Percentiles rank a stretch among this genome's conserved stretches.
Evolutionary conservation across 1,140 invertebrate genomes (phyloP).

Genomic region (Drosophila lini): DNA sequence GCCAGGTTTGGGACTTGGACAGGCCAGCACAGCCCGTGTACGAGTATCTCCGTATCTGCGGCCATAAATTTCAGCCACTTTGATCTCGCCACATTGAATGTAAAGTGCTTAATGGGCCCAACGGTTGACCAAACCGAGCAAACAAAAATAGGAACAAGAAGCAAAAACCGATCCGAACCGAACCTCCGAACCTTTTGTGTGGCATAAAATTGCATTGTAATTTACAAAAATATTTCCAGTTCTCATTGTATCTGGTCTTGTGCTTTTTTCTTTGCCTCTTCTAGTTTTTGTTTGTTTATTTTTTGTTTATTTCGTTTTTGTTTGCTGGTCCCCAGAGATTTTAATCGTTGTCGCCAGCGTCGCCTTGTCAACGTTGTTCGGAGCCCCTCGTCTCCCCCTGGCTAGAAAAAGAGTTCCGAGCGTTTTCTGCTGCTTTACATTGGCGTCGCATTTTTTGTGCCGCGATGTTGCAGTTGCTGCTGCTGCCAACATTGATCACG

Average conservation of each 20-base stretch:
- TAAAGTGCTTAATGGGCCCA: conserved; percentile 79
- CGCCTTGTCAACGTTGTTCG: conserved; percentile 69
- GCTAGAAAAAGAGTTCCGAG: conserved; percentile 38
- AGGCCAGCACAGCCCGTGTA: conserved; percentile 31
- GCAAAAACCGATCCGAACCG: conserved; percentile 29
- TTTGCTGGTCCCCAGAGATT: conserved; percentile 72
- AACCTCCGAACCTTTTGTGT: conserved; percentile 63
- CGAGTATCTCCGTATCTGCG: conserved; percentile 65
- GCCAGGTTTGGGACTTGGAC: conserved; percentile 15
- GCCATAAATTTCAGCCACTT: conserved; percentile 77
- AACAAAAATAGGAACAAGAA: conserved; percentile 49
- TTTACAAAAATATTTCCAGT: conserved; percentile 75
- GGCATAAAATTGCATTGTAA: conserved; percentile 77
- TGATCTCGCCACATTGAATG: conserved; percentile 82
- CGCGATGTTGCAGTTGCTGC: conserved; percentile 33
- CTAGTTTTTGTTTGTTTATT: conserved; percentile 17
- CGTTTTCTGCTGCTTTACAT: conserved; percentile 78
- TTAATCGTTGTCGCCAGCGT: conserved; percentile 81
- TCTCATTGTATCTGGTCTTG: conserved; percentile 43
- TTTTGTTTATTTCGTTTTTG: conserved; percentile 26
- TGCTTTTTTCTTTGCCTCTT: not conserved
- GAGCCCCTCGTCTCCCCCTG: conserved; percentile 7
- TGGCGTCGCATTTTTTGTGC: conserved; percentile 73
- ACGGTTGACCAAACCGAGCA: conserved; percentile 44
- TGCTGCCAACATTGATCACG: conserved; percentile 72